phyloP scores from a whole-genome alignment of 1,140 invertebrate species.

The Euglossa dilemma region DNA sequence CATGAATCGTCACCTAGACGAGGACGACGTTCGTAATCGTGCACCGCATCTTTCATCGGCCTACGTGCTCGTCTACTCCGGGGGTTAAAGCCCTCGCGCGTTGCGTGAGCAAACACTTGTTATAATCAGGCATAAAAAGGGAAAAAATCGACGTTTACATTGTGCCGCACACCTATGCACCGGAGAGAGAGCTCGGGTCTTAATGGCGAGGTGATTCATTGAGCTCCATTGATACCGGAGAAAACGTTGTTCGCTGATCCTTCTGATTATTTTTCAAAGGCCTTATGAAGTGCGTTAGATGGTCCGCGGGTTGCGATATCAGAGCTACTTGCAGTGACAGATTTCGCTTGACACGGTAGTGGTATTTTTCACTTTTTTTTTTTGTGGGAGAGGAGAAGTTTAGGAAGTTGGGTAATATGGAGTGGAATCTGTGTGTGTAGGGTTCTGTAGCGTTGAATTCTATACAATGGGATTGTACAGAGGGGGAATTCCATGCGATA shows the following conservation, averaged over 20 bases:
- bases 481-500: too few species aligned
- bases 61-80: constrained; percentile 4
- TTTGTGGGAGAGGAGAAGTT: too few species aligned
- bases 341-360: too few species aligned
- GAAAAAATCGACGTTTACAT: neutral
- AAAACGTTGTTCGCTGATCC: neutral
- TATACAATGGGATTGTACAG: too few species aligned
- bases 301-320: too few species aligned
- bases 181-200: neutral
- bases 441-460: too few species aligned
- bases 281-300: too few species aligned
- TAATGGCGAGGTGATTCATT: constrained; percentile 24
- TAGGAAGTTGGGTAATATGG: too few species aligned
- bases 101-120: constrained; percentile 31
- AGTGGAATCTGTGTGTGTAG: too few species aligned
- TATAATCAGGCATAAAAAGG: neutral
- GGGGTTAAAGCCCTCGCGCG: constrained; percentile 19
- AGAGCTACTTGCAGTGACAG: too few species aligned
- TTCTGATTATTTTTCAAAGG: neutral
- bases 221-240: neutral
- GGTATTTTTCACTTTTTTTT: too few species aligned
- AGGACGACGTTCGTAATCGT: constrained; percentile 5
- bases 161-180: constrained; percentile 1
- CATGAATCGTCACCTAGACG: constrained; percentile 33
- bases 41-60: constrained; percentile 12